phyloP scores from a whole-genome alignment of 92 coral and sea anemone genomes.

The Blastomussa wellsi region DNA sequence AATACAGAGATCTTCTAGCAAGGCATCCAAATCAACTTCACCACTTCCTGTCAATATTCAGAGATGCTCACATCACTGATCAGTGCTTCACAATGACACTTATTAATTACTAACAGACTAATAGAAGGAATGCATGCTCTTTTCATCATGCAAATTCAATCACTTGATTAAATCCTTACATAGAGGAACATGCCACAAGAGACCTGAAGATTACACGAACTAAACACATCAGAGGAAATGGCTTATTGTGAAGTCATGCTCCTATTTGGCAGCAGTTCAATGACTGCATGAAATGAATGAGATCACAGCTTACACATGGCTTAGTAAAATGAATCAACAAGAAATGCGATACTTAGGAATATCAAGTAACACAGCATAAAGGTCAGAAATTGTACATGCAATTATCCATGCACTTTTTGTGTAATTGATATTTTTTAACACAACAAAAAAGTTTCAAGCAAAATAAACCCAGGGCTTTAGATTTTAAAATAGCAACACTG shows the following conservation, averaged over 20 bases:
- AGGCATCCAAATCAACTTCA: conserved; percentile 95
- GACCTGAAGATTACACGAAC: neutral
- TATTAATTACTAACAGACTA: conserved; percentile 23
- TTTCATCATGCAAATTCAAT: conserved; percentile 25
- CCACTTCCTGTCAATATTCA: conserved; percentile 75
- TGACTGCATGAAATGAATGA: neutral
- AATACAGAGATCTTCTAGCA: conserved; percentile 89
- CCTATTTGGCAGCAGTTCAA: neutral
- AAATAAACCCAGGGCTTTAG: neutral
- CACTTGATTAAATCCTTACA: conserved; percentile 8
- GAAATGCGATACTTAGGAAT: conserved; percentile 4
- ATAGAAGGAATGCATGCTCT: conserved; percentile 1
- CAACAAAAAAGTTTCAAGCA: neutral
- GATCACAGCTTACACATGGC: conserved; percentile 1
- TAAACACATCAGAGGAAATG: conserved; percentile 2
- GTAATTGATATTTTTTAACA: neutral
- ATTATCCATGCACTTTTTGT: neutral
- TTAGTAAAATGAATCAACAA: conserved; percentile 29
- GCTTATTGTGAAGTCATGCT: neutral
- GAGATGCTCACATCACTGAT: conserved; percentile 31
- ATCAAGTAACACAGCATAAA: conserved; percentile 33
- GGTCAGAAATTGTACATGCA: conserved; percentile 33
- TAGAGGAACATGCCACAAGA: neutral
- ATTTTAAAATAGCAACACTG: neutral
- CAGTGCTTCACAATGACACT: conserved; percentile 39